phyloP scores from a whole-genome alignment of 2,888 invertebrate species.

The Xylocampa areola region DNA sequence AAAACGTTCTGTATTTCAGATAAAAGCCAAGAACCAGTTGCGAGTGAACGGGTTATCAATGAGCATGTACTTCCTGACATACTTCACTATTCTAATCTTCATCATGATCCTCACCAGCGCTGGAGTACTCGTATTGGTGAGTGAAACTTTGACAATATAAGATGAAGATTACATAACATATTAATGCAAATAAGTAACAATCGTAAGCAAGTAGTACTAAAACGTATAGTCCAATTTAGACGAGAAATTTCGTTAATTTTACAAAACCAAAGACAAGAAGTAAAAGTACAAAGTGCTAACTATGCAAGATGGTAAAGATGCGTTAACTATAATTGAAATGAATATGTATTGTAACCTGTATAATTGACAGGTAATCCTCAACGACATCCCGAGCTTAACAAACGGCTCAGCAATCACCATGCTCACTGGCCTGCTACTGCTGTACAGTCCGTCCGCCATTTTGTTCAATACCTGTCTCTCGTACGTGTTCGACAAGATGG shows the following conservation, averaged over 20 bases:
- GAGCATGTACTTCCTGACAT: constrained; percentile 93
- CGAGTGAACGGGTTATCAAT: constrained; percentile 94
- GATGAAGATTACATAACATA: no score
- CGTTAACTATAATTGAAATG: no score
- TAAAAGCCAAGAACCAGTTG: constrained; percentile 94
- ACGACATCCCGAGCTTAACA: constrained; percentile 92
- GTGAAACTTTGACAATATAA: constrained; percentile 39
- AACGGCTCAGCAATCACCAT: constrained; percentile 92
- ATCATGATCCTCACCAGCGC: constrained; percentile 92
- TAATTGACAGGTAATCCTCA: constrained; percentile 90
- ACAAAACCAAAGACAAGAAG: no score
- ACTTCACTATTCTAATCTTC: constrained; percentile 92
- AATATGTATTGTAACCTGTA: no score
- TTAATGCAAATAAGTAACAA: no score
- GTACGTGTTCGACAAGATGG: constrained; percentile 95
- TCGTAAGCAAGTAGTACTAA: no score
- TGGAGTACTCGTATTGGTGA: constrained; percentile 89
- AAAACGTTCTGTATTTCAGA: constrained; percentile 84
- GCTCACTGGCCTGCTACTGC: constrained; percentile 91
- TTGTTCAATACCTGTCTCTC: constrained; percentile 94
- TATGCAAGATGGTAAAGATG: no score
- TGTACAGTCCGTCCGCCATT: constrained; percentile 94
- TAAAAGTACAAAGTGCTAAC: no score
- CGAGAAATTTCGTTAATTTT: no score
- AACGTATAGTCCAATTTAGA: no score